Percentiles rank a stretch among this genome's conserved stretches.
Evolutionary conservation across 92 coral and sea anemone species (phyloP).

Genomic region (Paragorgia papillata): DNA sequence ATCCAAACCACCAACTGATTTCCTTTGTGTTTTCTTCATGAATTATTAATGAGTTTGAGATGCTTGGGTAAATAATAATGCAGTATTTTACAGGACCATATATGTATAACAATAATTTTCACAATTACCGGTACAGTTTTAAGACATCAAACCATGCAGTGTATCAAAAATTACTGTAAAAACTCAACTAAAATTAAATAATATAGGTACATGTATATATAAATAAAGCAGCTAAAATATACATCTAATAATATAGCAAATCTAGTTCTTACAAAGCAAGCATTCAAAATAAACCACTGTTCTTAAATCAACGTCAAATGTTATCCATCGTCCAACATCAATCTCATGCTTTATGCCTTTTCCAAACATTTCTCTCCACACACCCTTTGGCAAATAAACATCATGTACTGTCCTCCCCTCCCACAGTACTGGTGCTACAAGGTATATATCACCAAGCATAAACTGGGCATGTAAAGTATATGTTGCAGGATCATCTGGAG

Average conservation of each 20-base stretch:
- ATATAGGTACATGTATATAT: not conserved
- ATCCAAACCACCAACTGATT: too few species aligned
- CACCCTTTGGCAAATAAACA: conserved; percentile 75
- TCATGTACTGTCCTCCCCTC: conserved; percentile 47
- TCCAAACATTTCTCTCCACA: conserved; percentile 77
- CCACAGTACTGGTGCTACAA: conserved; percentile 78
- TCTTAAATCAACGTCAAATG: conserved; percentile 9
- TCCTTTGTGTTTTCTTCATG: too few species aligned
- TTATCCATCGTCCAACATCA: conserved; percentile 31
- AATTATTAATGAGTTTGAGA: too few species aligned
- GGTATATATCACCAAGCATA: conserved; percentile 64
- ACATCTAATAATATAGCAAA: not conserved
- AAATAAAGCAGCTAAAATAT: not conserved
- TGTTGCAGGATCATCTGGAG: conserved; percentile 67
- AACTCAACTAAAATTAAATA: not conserved
- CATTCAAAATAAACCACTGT: conserved; percentile 40
- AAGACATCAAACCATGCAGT: too few species aligned
- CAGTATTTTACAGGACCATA: too few species aligned
- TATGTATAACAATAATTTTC: too few species aligned
- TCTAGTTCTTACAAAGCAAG: conserved; percentile 15
- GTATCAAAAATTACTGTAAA: too few species aligned
- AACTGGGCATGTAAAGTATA: conserved; percentile 67
- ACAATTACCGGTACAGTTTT: too few species aligned
- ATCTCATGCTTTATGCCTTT: conserved; percentile 31
- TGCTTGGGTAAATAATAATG: too few species aligned